Evolutionary conservation across 2,113 vertebrate genomes (phyloP).

Genomic region (Cavia porcellus): DNA sequence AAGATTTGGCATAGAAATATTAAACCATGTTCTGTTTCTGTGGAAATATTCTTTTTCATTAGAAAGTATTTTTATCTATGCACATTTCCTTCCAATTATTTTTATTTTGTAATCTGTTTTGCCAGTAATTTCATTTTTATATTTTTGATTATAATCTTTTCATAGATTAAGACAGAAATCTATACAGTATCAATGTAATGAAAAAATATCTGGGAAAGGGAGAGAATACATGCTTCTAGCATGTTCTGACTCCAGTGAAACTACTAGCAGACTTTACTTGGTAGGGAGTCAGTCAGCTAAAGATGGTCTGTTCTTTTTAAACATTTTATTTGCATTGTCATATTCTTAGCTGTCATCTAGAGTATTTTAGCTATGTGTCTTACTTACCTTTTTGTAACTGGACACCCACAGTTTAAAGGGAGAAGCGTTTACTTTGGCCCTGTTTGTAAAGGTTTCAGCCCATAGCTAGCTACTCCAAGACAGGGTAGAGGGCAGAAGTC

Average conservation of each 20-base stretch:
- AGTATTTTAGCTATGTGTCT: too few relatives aligned
- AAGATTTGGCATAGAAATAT: conserved; percentile 48
- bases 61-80: conserved; percentile 59
- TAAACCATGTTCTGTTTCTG: conserved; percentile 62
- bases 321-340: not conserved
- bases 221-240: not conserved
- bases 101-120: not conserved
- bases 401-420: not conserved
- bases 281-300: not conserved
- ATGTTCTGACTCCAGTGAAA: not conserved
- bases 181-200: not conserved
- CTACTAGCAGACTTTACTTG: not conserved
- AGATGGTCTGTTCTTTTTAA: not conserved
- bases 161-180: not conserved
- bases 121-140: not conserved
- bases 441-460: not conserved
- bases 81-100: conserved; percentile 23
- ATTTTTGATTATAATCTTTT: not conserved
- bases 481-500: not conserved
- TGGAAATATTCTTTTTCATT: not conserved
- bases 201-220: not conserved
- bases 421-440: not conserved
- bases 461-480: not conserved
- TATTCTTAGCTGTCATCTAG: not conserved
- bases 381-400: not conserved